phyloP scores from a whole-genome alignment of 2,797 vertebrate genomes.

The Poecilia velifera region DNA sequence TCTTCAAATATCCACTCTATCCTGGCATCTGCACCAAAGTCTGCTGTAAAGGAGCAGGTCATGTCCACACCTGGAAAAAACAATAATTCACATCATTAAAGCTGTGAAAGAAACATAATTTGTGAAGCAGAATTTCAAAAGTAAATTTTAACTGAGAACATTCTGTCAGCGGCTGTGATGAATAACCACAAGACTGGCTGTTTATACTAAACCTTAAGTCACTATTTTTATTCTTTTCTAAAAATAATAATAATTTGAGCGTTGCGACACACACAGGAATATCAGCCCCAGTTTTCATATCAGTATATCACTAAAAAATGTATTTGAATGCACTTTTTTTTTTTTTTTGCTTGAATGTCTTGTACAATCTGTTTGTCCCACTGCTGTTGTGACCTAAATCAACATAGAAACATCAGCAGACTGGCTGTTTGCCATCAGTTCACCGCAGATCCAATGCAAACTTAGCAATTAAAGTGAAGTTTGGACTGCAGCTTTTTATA shows the following conservation, averaged over 20 bases:
- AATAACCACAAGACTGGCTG: neutral
- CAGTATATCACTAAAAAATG: neutral
- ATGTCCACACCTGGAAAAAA: slow-evolving; percentile 77
- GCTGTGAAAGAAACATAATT: neutral
- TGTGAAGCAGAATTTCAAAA: neutral
- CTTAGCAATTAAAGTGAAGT: neutral
- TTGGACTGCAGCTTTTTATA: neutral
- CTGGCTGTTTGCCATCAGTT: neutral
- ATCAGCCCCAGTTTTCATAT: neutral
- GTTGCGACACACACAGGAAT: too few relatives aligned
- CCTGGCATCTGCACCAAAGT: slow-evolving; percentile 69
- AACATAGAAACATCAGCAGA: neutral
- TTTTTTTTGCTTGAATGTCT: too few relatives aligned
- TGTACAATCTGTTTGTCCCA: neutral
- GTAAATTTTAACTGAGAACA: neutral
- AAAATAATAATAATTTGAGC: too few relatives aligned
- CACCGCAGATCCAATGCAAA: neutral
- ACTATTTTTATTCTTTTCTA: neutral
- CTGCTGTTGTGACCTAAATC: neutral
- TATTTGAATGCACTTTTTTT: too few relatives aligned
- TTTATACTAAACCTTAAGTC: neutral
- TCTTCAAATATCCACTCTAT: slow-evolving; percentile 89
- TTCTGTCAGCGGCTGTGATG: neutral
- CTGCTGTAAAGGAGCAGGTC: slow-evolving; percentile 67
- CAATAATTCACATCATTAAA: slow-evolving; percentile 5